phyloP scores from a whole-genome alignment of 2,888 invertebrate genomes.

The Lordiphosa fenestrarum region DNA sequence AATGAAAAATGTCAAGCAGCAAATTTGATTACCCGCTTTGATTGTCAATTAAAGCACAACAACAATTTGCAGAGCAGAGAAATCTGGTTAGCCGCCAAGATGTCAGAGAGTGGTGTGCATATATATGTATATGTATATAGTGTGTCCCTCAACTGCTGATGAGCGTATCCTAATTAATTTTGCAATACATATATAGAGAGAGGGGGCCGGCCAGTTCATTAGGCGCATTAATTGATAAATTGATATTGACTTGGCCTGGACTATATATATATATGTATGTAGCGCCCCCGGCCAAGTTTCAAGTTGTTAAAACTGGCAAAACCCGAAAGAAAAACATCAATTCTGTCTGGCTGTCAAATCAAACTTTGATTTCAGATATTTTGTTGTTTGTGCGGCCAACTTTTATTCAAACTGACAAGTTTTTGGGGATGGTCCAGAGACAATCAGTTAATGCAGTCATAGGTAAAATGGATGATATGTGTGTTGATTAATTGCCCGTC shows the following conservation, averaged over 20 bases:
- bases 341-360: slow-evolving; percentile 67
- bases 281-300: slow-evolving; percentile 14
- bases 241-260: slow-evolving; percentile 55
- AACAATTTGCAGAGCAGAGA: slow-evolving; percentile 51
- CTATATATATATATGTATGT: slow-evolving; percentile 3
- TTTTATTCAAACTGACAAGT: slow-evolving; percentile 69
- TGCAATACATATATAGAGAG: slow-evolving; percentile 34
- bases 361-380: slow-evolving; percentile 70
- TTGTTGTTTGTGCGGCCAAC: slow-evolving; percentile 36
- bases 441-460: slow-evolving; percentile 65
- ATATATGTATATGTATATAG: slow-evolving; percentile 14
- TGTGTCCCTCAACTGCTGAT: slow-evolving; percentile 47
- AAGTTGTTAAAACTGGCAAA: slow-evolving; percentile 52
- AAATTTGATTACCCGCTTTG: slow-evolving; percentile 70
- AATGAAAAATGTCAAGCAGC: slow-evolving; percentile 71
- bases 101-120: slow-evolving; percentile 8
- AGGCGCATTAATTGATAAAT: slow-evolving; percentile 69
- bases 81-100: slow-evolving; percentile 41
- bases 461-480: slow-evolving; percentile 15
- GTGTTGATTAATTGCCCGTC: slow-evolving; percentile 54
- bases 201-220: slow-evolving; percentile 57
- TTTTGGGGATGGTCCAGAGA: slow-evolving; percentile 26
- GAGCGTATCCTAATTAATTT: slow-evolving; percentile 68
- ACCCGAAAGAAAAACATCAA: slow-evolving; percentile 23
- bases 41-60: slow-evolving; percentile 67